phyloP scores from a whole-genome alignment of 2,797 vertebrate species.

The Spinus pinus region DNA sequence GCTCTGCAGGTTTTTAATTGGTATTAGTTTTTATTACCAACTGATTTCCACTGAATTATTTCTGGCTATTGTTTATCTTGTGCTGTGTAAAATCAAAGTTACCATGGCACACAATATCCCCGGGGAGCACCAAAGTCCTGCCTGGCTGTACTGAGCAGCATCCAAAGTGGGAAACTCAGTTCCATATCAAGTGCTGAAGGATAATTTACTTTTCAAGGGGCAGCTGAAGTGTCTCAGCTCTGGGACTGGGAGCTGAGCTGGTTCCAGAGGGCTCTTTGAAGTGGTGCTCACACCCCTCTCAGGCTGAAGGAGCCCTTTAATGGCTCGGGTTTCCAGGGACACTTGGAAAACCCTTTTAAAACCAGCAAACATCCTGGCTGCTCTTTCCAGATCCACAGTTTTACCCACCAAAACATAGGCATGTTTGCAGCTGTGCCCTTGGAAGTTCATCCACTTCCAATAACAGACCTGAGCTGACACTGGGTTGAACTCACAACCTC shows the following conservation, averaged over 20 bases:
- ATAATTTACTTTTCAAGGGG: not conserved
- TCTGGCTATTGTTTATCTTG: not conserved
- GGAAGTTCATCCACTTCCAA: not conserved
- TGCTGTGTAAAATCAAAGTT: not conserved
- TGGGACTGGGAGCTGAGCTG: not conserved
- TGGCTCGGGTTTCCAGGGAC: not conserved
- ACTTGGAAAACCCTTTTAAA: not conserved
- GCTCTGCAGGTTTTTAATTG: not conserved
- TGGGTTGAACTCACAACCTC: not conserved
- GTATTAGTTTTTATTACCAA: not conserved
- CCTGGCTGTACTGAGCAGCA: not conserved
- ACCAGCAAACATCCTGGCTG: not conserved
- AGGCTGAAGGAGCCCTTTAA: slow-evolving; percentile 9
- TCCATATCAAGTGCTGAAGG: not conserved
- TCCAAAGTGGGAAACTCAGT: not conserved
- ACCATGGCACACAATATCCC: not conserved
- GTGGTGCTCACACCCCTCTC: not conserved
- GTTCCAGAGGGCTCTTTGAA: not conserved
- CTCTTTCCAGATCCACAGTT: not conserved
- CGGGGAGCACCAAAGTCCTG: not conserved
- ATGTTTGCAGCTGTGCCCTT: not conserved
- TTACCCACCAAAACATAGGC: not conserved
- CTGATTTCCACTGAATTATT: not conserved
- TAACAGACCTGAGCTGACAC: not conserved
- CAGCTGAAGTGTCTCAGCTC: not conserved